Conservation (phyloP, 2,888 invertebrate species). For the Xylota sylvarum region DNA sequence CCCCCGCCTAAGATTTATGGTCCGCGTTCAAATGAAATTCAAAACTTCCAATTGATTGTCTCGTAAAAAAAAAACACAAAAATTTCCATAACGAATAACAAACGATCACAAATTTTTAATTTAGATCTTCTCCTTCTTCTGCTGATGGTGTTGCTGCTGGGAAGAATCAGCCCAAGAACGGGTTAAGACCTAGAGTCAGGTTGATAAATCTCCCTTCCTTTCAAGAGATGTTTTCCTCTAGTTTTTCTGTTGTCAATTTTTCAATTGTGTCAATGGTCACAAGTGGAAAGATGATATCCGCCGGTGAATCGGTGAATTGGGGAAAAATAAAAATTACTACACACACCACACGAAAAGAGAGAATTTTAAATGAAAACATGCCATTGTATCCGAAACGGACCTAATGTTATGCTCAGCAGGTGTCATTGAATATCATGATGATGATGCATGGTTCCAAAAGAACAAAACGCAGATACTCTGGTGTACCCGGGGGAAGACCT, state of each 20-base stretch:
- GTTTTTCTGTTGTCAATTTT: conserved; percentile 30
- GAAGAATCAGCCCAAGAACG: conserved; percentile 32
- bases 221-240: conserved; percentile 13
- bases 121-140: conserved; percentile 57
- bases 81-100: conserved; percentile 72
- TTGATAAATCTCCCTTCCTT: conserved; percentile 67
- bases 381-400: conserved; percentile 30
- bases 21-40: conserved; percentile 56
- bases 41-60: conserved; percentile 70
- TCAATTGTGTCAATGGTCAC: conserved; percentile 71
- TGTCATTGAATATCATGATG: conserved; percentile 59
- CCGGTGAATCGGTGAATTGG: conserved; percentile 10
- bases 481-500: neutral
- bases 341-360: conserved; percentile 31
- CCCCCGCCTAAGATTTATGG: conserved; percentile 56
- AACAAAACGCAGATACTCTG: conserved; percentile 50
- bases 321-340: conserved; percentile 26
- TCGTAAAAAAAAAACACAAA: conserved; percentile 46
- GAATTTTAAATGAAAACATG: conserved; percentile 66
- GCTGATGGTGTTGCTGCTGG: neutral
- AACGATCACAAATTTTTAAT: conserved; percentile 76
- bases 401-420: conserved; percentile 70
- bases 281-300: conserved; percentile 74
- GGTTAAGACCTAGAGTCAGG: conserved; percentile 39
- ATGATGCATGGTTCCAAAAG: conserved; percentile 60